A percentile compares a stretch with the other conserved stretches of the same genome.
Conservation (phyloP, 2,888 invertebrate species). For the Isotomurus palustris region DNA sequence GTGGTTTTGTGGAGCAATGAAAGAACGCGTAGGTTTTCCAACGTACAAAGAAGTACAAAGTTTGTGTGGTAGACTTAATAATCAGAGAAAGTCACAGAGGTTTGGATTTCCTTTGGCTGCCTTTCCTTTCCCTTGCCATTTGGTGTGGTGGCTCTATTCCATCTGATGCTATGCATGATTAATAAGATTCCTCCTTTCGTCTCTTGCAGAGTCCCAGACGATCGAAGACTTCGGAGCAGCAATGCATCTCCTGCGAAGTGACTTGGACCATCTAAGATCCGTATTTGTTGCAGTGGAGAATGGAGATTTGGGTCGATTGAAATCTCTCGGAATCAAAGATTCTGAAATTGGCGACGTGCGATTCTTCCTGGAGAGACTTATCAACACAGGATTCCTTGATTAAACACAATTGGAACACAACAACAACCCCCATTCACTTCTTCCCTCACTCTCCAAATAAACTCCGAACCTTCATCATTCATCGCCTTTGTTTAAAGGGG, state of each 20-base stretch:
- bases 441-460: not conserved
- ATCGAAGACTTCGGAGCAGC: slow-evolving; percentile 92
- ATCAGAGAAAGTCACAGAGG: too few species aligned
- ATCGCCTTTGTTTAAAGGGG: not conserved
- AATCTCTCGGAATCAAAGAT: slow-evolving; percentile 90
- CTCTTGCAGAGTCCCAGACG: slow-evolving; percentile 89
- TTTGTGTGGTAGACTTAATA: too few species aligned
- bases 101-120: too few species aligned
- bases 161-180: too few species aligned
- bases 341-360: slow-evolving; percentile 92
- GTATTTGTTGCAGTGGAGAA: slow-evolving; percentile 95
- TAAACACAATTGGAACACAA: slow-evolving; percentile 50
- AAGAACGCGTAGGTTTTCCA: too few species aligned
- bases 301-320: slow-evolving; percentile 88
- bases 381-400: slow-evolving; percentile 92
- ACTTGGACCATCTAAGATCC: slow-evolving; percentile 85
- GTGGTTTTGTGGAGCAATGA: too few species aligned
- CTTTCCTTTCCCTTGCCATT: too few species aligned
- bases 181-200: too few species aligned
- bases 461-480: slow-evolving; percentile 5
- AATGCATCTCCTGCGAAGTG: slow-evolving; percentile 76
- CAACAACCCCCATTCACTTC: not conserved
- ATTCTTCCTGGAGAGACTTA: slow-evolving; percentile 91
- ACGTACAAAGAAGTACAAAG: too few species aligned
- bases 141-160: too few species aligned